Evolutionary conservation across 2,797 vertebrate species (phyloP), one percentile per base, ranked within the genome.

Genomic region (Eulemur albifrons): DNA sequence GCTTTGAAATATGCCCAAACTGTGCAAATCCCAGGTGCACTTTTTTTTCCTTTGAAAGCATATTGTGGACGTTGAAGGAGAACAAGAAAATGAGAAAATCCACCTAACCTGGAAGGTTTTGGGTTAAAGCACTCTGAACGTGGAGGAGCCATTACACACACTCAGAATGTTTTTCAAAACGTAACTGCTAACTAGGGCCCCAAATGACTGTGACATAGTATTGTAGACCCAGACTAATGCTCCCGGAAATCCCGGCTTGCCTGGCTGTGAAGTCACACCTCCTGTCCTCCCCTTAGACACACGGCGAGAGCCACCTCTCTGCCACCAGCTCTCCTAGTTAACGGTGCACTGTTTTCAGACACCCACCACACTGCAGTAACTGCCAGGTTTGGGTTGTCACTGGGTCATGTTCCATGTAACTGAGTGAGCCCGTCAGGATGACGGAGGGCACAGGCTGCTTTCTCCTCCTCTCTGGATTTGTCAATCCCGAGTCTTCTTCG

Each of bases 111-210:
- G 59, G 59, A 90, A 81, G 94, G 80, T 57, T 92, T 97, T 88
- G 83, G 94, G 50, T 50, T 70, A 95, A 95, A 93, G 91, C 8
- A 0, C 92, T 97, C 95, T 90, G 61, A 96, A 92, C 45, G 9
- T 32, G 59, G 70, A 97, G 52, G 57, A 87, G 32, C 30, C 9
- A 32, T 20, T 35, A 94, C 6, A 96, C 35, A 79, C 52, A 70
- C 85, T 97, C 91, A 95, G 97, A 89, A 92, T 96, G 92, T 93
- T 97, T 96, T 93, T 98, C 94, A 97, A 98, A 97, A 92, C 27
- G 32, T 95, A 98, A 97, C 97, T 96, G 97, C 97, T 98, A 97
- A 98, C 98, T 98, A 98, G 97, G 96, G 97, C 92, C 57, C 97
- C 93, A 98, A 97, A 96, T 77, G 25, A 97, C 97, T 97, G 97